These are phyloP conservation scores for Chirona hameri DNA, from an alignment of 2,888 invertebrate species.

Conservation along the genomic window DNA sequence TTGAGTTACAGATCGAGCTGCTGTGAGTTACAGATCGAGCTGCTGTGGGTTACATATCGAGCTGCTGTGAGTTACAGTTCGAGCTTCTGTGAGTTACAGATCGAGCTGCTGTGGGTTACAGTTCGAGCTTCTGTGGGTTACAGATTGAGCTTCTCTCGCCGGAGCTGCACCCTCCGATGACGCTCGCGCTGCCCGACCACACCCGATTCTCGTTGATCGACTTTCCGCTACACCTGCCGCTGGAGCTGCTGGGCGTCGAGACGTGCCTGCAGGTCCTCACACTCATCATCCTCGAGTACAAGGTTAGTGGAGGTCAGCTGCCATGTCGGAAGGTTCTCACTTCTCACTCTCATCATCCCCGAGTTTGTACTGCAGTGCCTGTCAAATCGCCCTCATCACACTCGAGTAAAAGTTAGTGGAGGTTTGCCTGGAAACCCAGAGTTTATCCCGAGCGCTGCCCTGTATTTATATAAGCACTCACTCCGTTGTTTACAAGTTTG, in stretches of 20 bases:
- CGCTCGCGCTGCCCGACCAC: constrained; percentile 95
- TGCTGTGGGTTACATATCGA: no score
- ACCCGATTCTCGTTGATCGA: constrained; percentile 95
- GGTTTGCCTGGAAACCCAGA: no score
- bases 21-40: constrained; percentile 47
- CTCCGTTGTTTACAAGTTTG: no score
- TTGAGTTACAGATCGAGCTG: constrained; percentile 62
- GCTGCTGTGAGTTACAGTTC: no score
- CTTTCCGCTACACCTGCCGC: constrained; percentile 94
- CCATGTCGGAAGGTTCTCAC: no score
- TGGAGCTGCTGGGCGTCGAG: constrained; percentile 96
- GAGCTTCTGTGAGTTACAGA: no score
- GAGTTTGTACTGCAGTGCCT: no score
- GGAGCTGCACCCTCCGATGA: constrained; percentile 70
- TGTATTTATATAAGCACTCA: no score
- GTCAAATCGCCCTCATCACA: no score
- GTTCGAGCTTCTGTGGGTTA: background rate
- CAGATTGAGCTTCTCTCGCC: constrained; percentile 80
- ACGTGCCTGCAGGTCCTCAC: constrained; percentile 91
- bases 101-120: background rate
- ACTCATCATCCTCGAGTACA: constrained; percentile 93
- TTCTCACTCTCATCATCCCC: no score
- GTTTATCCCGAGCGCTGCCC: no score
- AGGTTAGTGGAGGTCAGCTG: constrained; percentile 54
- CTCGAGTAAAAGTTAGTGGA: no score